Evolutionary conservation across 1,140 invertebrate genomes (phyloP), one percentile per base, ranked within the genome.

Genomic region (Lepidurus arcticus): DNA sequence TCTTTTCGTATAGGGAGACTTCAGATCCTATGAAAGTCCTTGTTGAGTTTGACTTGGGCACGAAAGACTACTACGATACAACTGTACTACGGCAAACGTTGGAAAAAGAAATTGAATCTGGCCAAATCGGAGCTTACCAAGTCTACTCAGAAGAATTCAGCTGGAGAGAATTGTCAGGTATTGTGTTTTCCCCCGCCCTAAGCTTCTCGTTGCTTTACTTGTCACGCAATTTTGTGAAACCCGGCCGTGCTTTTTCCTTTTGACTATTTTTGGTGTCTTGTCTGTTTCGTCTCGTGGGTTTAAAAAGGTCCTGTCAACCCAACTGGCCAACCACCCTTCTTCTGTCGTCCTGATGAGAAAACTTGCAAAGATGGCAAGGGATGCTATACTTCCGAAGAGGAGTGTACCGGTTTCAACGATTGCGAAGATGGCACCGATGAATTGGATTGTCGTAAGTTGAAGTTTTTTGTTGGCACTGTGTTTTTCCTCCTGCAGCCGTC

Each of bases 351-450:
- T 73, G 76, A 77, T 44, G 80, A 84, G 65, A 82, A 83, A 80
- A 76, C 80, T 21, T 85, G 85, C 80, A 78, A 76, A 74, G 79
- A 80, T 53, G 82, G 81, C 24, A 77, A 75, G 26, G 79, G 81
- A 21, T 85, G 84, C 80, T 78, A 85, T 42, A 75, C 34, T n/a
- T 65, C 76, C 43, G 76, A 78, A 11, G 80, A 81, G 16, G 83
- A 82, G 21, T 90, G 88, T 83, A 85, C 89, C 81, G 84, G 85
- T 6, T 79, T 85, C 44, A 84, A 85, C 65, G 87, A 90, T 78
- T 90, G 89, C 81, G 81, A 84, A 42, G 88, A 90, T 81, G 83
- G 82, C 1, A 83, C 85, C 7, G 87, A 88, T 80, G 87, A 88
- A 81, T 26, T 81, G 42, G 82, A 84, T 76, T 86, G 86, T 81